Evolutionary conservation across 2,113 vertebrate genomes (phyloP).

Genomic region (Zingel zingel): DNA sequence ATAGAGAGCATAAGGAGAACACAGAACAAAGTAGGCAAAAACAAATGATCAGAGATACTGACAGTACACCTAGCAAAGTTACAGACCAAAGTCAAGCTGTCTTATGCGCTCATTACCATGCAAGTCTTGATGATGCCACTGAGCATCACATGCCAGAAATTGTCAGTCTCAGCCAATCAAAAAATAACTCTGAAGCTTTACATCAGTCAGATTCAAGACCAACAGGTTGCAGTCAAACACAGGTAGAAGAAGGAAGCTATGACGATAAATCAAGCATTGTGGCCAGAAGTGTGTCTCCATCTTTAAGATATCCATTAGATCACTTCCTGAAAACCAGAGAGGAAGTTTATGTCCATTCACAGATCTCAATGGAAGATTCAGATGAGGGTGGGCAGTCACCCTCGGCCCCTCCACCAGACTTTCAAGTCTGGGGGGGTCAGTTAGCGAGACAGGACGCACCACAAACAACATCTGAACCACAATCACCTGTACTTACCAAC

Average conservation of each 20-base stretch:
- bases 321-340: slow-evolving; percentile 81
- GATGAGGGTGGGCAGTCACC: slow-evolving; percentile 79
- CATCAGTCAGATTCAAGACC: slow-evolving; percentile 43
- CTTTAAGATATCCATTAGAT: slow-evolving; percentile 74
- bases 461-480: slow-evolving; percentile 44
- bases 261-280: slow-evolving; percentile 59
- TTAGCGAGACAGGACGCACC: slow-evolving; percentile 48
- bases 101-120: slow-evolving; percentile 8
- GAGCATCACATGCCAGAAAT: slow-evolving; percentile 40
- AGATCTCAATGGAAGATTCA: slow-evolving; percentile 81
- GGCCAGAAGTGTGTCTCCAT: slow-evolving; percentile 60
- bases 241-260: slow-evolving; percentile 41
- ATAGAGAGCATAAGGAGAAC: slow-evolving; percentile 31
- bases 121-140: slow-evolving; percentile 13
- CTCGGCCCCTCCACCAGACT: slow-evolving; percentile 47
- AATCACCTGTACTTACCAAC: slow-evolving; percentile 71
- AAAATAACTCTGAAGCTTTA: slow-evolving; percentile 31
- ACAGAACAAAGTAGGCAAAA: slow-evolving; percentile 21
- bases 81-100: slow-evolving; percentile 25
- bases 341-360: slow-evolving; percentile 78
- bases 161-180: slow-evolving; percentile 34
- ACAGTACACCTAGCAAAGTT: slow-evolving; percentile 13
- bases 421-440: slow-evolving; percentile 59
- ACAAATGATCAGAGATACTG: slow-evolving; percentile 11
- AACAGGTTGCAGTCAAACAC: slow-evolving; percentile 36